Evolutionary conservation across 2,797 vertebrate genomes (phyloP), one percentile per base, ranked within the genome.

Genomic region (Discoglossus pictus): DNA sequence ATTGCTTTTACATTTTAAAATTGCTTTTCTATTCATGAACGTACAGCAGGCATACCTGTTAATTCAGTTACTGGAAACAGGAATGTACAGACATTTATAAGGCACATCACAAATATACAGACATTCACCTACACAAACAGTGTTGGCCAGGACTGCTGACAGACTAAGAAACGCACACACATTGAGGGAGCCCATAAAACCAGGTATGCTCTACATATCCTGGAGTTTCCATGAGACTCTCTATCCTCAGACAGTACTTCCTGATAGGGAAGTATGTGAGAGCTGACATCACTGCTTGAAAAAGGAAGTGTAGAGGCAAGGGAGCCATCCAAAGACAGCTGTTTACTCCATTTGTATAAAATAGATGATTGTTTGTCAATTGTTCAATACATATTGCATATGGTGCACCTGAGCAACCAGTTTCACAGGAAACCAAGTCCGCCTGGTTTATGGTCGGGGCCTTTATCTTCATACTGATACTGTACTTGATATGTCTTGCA

Each of bases 311-410:
- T 6, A 36, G 53, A 51, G 61, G 53, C 68, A 36, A 40, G 68
- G 68, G 68, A 64, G 44, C 68, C 53, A 50, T 71, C 59, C 20
- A 65, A 17, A 63, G 53, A 58, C 68, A 71, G 61, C 68, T 71
- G 68, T 71, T 70, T 64, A 59, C 61, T 71, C 56, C 42, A 59
- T 59, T 7, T 27, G 23, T 52, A 53, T 43, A 71, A 53, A 71
- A 64, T 71, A 35, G 53, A 43, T 58, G 53, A 56, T 51, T 71
- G 66, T 61, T 68, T 68, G 60, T 71, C 60, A 70, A 64, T 64
- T 59, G 27, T 50, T 59, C 61, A 48, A 71, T 64, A 64, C 44
- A 59, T 59, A 58, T 71, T 59, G 34, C 68, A 71, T 59, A 52
- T 71, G 68, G 53, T 52, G 18, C 44, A 59, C 44, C 46, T 64